Percentiles rank a stretch among this genome's conserved stretches.
These are phyloP conservation scores for Atrina japonica DNA, from an alignment of 2,888 invertebrate genomes.

Conservation along the genomic window DNA sequence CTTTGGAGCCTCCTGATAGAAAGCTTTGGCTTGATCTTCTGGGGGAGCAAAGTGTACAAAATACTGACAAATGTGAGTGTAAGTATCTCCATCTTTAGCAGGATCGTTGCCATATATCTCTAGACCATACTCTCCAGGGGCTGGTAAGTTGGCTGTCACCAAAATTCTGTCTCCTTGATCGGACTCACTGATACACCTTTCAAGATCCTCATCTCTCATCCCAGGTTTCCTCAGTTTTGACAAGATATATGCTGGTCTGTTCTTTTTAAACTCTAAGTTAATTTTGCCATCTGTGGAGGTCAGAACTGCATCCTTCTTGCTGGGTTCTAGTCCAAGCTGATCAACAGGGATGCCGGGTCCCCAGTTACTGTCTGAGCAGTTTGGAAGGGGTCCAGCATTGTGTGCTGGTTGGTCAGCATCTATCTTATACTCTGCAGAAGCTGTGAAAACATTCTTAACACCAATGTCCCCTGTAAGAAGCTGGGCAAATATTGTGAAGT, in stretches of 20 bases:
- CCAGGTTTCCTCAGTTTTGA: slow-evolving; percentile 78
- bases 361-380: slow-evolving; percentile 80
- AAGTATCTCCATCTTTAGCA: slow-evolving; percentile 77
- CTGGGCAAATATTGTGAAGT: slow-evolving; percentile 80
- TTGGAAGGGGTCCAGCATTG: slow-evolving; percentile 77
- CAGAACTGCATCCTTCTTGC: slow-evolving; percentile 69
- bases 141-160: slow-evolving; percentile 74
- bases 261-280: slow-evolving; percentile 87
- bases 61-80: slow-evolving; percentile 78
- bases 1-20: slow-evolving; percentile 72
- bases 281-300: slow-evolving; percentile 70
- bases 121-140: slow-evolving; percentile 79
- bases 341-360: slow-evolving; percentile 79
- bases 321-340: slow-evolving; percentile 78
- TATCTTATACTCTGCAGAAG: slow-evolving; percentile 80
- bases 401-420: slow-evolving; percentile 74
- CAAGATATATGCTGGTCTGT: slow-evolving; percentile 85
- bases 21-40: slow-evolving; percentile 68
- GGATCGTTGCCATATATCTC: slow-evolving; percentile 81
- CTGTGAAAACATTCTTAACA: slow-evolving; percentile 80
- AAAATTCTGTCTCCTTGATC: slow-evolving; percentile 73
- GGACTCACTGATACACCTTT: slow-evolving; percentile 72
- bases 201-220: slow-evolving; percentile 76
- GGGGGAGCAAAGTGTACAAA: slow-evolving; percentile 72
- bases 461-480: slow-evolving; percentile 76